A percentile compares a stretch with the other conserved stretches of the same genome.
Evolutionary conservation across 2,797 vertebrate species (phyloP).

Genomic region (Bucorvus abyssinicus): DNA sequence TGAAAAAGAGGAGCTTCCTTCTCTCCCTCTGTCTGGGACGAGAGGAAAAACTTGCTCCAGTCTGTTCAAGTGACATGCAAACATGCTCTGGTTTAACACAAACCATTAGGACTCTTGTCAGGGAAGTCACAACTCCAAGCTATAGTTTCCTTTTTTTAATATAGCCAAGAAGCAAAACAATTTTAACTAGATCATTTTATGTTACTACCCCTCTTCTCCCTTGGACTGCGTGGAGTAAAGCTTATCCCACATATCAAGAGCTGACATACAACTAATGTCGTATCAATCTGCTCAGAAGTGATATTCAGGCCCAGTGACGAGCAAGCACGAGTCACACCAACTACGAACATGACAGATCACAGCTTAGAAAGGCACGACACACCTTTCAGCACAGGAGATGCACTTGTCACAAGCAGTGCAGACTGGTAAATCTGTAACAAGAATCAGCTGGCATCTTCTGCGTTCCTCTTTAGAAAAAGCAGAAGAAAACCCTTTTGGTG

Average conservation of each 20-base stretch:
- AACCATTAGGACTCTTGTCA: not conserved
- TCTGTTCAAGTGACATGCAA: fast-evolving
- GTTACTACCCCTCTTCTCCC: not conserved
- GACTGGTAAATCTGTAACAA: not conserved
- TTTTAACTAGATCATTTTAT: not conserved
- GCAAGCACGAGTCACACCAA: not conserved
- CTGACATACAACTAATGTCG: not conserved
- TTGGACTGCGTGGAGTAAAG: not conserved
- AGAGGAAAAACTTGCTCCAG: not conserved
- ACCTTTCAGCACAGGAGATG: not conserved
- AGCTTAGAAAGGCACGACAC: not conserved
- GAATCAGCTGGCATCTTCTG: not conserved
- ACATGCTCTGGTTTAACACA: not conserved
- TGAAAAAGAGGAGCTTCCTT: not conserved
- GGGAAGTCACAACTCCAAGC: not conserved
- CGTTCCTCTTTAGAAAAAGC: not conserved
- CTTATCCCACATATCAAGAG: not conserved
- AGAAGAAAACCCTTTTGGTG: not conserved
- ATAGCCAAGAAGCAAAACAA: not conserved
- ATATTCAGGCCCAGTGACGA: not conserved
- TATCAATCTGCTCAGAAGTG: not conserved
- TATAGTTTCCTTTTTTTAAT: not conserved
- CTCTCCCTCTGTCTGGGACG: not conserved
- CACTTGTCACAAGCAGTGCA: not conserved
- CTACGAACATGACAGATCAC: not conserved